Conservation (phyloP, 2,113 vertebrate species). For the Microtus montanus region DNA sequence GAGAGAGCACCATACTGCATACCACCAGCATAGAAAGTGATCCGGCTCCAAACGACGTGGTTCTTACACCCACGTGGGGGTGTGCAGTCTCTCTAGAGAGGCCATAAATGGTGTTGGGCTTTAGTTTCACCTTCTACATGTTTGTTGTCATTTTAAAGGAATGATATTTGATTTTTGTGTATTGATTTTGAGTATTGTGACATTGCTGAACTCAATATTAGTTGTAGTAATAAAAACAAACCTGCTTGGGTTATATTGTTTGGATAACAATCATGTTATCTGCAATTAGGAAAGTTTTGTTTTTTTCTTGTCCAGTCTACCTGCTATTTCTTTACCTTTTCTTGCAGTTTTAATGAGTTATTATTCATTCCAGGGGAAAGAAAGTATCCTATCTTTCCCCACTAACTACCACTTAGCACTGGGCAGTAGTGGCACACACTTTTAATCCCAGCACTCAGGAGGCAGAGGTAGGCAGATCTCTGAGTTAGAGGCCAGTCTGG, state of each 20-base stretch:
- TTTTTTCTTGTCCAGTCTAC: neutral
- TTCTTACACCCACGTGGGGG: neutral
- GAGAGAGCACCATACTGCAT: neutral
- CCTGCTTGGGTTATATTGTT: neutral
- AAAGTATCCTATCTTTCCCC: neutral
- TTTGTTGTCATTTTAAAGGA: neutral
- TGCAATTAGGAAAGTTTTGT: neutral
- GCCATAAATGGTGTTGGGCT: neutral
- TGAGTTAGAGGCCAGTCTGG: too few relatives aligned
- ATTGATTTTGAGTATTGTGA: neutral
- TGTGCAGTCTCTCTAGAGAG: neutral
- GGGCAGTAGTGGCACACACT: too few relatives aligned
- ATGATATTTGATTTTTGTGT: neutral
- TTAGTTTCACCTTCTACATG: conserved; percentile 9
- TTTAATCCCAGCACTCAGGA: too few relatives aligned
- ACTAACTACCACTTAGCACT: neutral
- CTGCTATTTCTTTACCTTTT: neutral
- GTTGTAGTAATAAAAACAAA: neutral
- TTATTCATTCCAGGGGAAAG: neutral
- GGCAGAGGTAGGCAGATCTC: too few relatives aligned
- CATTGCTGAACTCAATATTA: neutral
- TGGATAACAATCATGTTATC: neutral
- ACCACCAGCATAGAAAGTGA: neutral
- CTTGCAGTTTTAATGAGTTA: neutral
- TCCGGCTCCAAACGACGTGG: neutral